Evolutionary conservation across 2,113 vertebrate species (phyloP).

Genomic region (Cyanistes caeruleus): DNA sequence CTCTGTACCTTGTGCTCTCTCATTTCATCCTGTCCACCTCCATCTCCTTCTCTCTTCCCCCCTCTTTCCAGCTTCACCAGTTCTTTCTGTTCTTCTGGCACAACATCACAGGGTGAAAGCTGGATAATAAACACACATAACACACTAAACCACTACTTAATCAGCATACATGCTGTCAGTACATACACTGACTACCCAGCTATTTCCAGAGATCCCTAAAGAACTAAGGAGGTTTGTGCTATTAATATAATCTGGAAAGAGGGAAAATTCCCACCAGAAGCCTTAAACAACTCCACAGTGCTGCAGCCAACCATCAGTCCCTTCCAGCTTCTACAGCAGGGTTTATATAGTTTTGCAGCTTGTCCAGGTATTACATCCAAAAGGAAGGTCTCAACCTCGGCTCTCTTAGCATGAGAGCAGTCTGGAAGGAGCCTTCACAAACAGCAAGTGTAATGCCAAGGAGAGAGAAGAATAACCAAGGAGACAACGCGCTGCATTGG

Average conservation of each 20-base stretch:
- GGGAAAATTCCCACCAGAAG: background rate
- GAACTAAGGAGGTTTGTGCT: slow-evolving; percentile 11
- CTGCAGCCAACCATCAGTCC: background rate
- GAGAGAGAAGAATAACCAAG: slow-evolving; percentile 52
- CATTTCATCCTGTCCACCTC: background rate
- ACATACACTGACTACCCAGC: background rate
- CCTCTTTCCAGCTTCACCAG: background rate
- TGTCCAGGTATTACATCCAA: background rate
- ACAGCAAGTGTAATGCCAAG: slow-evolving; percentile 35
- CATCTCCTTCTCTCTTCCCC: background rate
- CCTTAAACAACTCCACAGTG: background rate
- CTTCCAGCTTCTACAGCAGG: background rate
- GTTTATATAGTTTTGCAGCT: background rate
- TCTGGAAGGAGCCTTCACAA: slow-evolving; percentile 37
- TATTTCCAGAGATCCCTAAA: background rate
- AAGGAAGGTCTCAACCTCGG: background rate
- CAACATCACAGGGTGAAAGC: background rate
- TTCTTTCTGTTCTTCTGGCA: slow-evolving; percentile 17
- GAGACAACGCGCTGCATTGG: slow-evolving; percentile 57
- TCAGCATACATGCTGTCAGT: background rate
- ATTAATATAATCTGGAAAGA: slow-evolving; percentile 2
- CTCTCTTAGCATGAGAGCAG: slow-evolving; percentile 8
- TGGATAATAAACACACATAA: background rate
- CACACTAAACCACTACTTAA: background rate
- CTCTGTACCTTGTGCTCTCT: background rate